These are phyloP conservation scores for Byasa hedistus DNA, from an alignment of 2,888 invertebrate species.

Conservation along the genomic window DNA sequence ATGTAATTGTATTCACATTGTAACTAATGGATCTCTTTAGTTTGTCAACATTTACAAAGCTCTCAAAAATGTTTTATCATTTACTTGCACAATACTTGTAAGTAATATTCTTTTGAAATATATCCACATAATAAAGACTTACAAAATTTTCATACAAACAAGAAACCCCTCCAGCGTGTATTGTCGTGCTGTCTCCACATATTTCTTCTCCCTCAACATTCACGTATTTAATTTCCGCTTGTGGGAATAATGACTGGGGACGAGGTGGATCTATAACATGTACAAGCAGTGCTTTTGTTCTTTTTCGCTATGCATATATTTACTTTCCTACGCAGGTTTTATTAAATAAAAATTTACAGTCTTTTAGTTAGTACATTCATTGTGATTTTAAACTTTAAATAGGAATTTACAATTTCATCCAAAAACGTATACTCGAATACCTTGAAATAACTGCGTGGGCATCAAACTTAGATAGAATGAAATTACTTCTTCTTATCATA, in stretches of 20 bases:
- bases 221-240: conserved; percentile 35
- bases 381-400: too few species aligned
- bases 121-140: not conserved
- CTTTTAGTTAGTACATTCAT: too few species aligned
- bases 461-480: too few species aligned
- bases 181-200: conserved; percentile 26
- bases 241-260: conserved; percentile 4
- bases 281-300: conserved; percentile 14
- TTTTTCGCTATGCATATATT: not conserved
- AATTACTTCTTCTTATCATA: too few species aligned
- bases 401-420: too few species aligned
- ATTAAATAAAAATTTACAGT: too few species aligned
- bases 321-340: too few species aligned
- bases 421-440: too few species aligned
- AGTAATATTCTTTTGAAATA: not conserved
- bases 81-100: not conserved
- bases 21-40: not conserved
- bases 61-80: not conserved
- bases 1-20: not conserved
- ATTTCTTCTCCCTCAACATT: conserved; percentile 32
- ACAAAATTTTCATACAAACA: conserved; percentile 23
- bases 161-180: conserved; percentile 10
- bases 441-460: too few species aligned
- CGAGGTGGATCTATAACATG: conserved; percentile 20
- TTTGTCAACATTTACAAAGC: not conserved